A percentile compares a stretch with the other conserved stretches of the same genome.
Evolutionary conservation across 1,140 invertebrate species (phyloP).

Genomic region (Babylonia areolata): DNA sequence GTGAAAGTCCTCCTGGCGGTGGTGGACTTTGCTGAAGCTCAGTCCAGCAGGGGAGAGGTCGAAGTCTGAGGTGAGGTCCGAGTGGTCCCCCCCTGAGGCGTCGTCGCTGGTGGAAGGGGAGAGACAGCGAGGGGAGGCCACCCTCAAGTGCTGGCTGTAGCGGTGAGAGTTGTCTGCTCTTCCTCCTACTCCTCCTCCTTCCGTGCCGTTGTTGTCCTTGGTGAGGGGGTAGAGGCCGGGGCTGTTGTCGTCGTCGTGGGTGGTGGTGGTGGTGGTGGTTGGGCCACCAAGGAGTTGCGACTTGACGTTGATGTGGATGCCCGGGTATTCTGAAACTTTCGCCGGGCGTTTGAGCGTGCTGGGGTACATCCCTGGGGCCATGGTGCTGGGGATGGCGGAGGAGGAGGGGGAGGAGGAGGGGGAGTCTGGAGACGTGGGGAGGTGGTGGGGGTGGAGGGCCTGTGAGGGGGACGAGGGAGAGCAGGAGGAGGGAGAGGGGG

Average conservation of each 20-base stretch:
- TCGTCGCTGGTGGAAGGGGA: slow-evolving; percentile 28
- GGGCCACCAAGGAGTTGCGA: not conserved
- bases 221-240: not conserved
- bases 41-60: not conserved
- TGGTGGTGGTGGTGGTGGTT: not conserved
- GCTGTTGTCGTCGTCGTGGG: too few species aligned
- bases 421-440: not conserved
- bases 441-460: not conserved
- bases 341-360: not conserved
- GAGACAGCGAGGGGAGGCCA: not conserved
- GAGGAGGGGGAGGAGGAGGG: not conserved
- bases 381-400: not conserved
- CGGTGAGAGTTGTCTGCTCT: not conserved
- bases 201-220: not conserved
- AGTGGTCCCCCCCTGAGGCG: slow-evolving; percentile 18
- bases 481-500: not conserved
- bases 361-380: slow-evolving; percentile 11
- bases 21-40: not conserved
- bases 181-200: not conserved
- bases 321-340: not conserved
- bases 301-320: slow-evolving; percentile 11
- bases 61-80: slow-evolving; percentile 20
- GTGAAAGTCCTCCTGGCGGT: not conserved
- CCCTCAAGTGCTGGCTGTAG: not conserved
- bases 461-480: not conserved